phyloP scores from a whole-genome alignment of 2,113 vertebrate species.

The Anarrhichthys ocellatus region DNA sequence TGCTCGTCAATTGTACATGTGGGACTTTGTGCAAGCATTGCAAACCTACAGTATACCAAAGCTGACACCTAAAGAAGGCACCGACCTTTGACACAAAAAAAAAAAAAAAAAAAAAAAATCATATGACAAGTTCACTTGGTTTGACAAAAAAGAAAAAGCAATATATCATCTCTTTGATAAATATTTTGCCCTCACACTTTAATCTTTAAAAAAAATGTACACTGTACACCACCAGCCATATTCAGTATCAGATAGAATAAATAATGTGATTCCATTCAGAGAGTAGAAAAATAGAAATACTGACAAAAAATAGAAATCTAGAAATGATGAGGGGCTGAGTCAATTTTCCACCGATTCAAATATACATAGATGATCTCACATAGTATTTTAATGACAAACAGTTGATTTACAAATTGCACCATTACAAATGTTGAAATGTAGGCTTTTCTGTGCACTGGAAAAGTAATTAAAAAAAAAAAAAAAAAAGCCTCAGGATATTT shows the following conservation, averaged over 20 bases:
- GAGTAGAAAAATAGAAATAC: constrained; percentile 65
- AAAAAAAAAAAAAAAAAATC: background rate
- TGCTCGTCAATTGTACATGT: constrained; percentile 19
- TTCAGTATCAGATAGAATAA: constrained; percentile 57
- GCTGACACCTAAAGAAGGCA: constrained; percentile 59
- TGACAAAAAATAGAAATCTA: constrained; percentile 44
- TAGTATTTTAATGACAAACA: constrained; percentile 14
- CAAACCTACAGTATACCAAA: constrained; percentile 46
- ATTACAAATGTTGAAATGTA: constrained; percentile 50
- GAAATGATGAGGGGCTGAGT: constrained; percentile 3
- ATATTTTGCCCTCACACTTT: constrained; percentile 24
- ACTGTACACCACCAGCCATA: constrained; percentile 5
- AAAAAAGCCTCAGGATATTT: background rate
- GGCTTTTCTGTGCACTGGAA: constrained; percentile 31
- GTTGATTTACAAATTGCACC: constrained; percentile 49
- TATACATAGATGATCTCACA: constrained; percentile 28
- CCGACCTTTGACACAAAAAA: constrained; percentile 40
- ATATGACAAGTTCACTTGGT: constrained; percentile 32
- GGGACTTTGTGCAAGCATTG: constrained; percentile 65
- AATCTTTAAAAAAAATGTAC: constrained; percentile 23
- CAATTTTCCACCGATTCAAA: constrained; percentile 27
- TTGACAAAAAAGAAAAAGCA: constrained; percentile 34
- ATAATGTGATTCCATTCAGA: constrained; percentile 53
- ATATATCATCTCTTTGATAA: constrained; percentile 34
- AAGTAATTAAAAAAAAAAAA: constrained; percentile 29